A percentile compares a stretch with the other conserved stretches of the same genome.
These are phyloP conservation scores for Epizoanthus illoricatus DNA, from an alignment of 92 coral and sea anemone species.

Conservation along the genomic window DNA sequence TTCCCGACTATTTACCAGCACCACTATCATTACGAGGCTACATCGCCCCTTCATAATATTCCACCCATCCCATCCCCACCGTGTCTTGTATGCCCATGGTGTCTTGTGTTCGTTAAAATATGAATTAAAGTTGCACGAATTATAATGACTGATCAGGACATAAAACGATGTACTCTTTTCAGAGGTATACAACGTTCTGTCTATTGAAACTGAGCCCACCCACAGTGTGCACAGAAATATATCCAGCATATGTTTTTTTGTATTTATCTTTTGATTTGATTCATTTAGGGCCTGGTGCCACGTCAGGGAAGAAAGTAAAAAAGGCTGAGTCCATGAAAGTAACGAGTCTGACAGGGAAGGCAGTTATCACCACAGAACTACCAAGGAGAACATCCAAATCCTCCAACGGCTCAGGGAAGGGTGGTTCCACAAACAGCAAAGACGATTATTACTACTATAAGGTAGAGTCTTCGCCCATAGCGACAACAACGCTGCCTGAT, in stretches of 20 bases:
- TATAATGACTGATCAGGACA: no score
- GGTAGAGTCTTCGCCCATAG: constrained; percentile 33
- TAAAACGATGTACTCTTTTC: no score
- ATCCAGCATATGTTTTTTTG: background rate
- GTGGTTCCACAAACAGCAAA: constrained; percentile 14
- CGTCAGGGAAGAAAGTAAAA: constrained; percentile 64
- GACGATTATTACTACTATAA: constrained; percentile 38
- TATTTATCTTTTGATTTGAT: background rate
- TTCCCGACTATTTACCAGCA: no score
- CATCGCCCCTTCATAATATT: no score
- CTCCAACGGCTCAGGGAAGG: constrained; percentile 49
- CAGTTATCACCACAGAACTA: constrained; percentile 86
- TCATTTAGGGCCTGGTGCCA: constrained; percentile 87
- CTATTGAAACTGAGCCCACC: no score
- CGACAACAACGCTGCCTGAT: constrained; percentile 1
- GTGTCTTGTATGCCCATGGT: no score
- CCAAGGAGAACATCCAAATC: constrained; percentile 56
- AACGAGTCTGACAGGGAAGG: constrained; percentile 84
- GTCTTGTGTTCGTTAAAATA: no score
- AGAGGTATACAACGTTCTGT: no score
- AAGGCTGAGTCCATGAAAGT: constrained; percentile 94
- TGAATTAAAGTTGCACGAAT: no score
- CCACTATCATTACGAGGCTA: no score
- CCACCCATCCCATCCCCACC: no score
- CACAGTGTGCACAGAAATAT: no score